Base-by-base conservation (phyloP, 2,888 invertebrate genomes). In the Melanargia galathea region DNA sequence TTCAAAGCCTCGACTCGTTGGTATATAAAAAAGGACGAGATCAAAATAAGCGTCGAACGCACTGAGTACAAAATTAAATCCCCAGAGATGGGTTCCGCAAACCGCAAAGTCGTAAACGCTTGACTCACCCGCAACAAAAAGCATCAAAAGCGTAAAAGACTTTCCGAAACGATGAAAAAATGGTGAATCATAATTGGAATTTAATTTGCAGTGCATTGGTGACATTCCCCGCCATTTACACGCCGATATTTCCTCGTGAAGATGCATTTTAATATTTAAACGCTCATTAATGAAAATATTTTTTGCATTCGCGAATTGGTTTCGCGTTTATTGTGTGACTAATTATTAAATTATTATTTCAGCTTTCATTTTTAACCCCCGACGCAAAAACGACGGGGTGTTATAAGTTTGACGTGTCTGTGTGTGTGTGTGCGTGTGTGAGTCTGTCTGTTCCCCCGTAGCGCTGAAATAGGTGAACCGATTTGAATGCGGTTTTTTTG, bases 141-240 rank as follows among this genome's bases (percentile, higher is more conserved):
- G 11, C 16, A 18, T 11, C 5, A 20, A 33, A 20, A 35, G 20
- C 33, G 6, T 35, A 11, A 20, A 45, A 45, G 20, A 45, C 45
- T 33, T 18, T 30, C 57, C 7, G 26, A 51, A 57, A 38, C 13
- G 22, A 30, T 18, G 33, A 24, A 45, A 62, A 59, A 52, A 46
- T 18, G 7, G 33, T 65, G 60, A 67, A 48, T 63, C 66, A 64
- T 60, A 63, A 67, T 62, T 65, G 65, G 54, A 60, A 65, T 63
- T 67, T 65, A 56, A 62, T 60, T 60, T 48, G 60, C 40, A 46
- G 63, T 62, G 60, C 48, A 55, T 63, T 54, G 59, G 18, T 22
- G 52, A 58, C 62, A 65, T 67, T 67, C 60, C 51, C 24, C 51
- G 30, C 22, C 57, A 58, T 59, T 65, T 62, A 62, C 55, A 56